Evolutionary conservation across 92 coral and sea anemone genomes (phyloP), one percentile per base, ranked within the genome.

Genomic region (Zoanthus gigantus): DNA sequence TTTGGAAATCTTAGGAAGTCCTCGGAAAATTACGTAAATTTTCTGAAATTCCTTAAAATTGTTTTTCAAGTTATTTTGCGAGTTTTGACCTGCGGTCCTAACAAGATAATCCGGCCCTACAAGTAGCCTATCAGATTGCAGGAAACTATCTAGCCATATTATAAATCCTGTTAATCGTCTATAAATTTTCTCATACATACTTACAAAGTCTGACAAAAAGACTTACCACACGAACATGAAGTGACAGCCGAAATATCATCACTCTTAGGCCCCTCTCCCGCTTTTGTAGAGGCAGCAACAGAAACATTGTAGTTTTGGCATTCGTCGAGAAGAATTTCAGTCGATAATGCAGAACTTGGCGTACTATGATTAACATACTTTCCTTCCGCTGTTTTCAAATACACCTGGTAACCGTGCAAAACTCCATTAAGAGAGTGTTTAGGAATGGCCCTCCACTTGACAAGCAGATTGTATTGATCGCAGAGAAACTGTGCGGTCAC

Each of bases 191-290:
- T 37, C 2, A 37, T 37, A 37, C 23, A 4, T 37, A 37, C 2
- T 4, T 0, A 5, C 10, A 48, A 12, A 54, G 28, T 15, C 18
- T 34, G n/a, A 14, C 5, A 42, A 9, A 14, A 23, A 18, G 23
- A 78, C 85, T 66, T 18, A 81, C 85, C 85, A 23, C 85, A 81
- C 13, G 75, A 44, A 67, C 85, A 81, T 8, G 74, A 81, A 44
- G 45, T 44, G 17, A 52, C 46, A 71, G 46, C 75, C 44, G 44
- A 10, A 28, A 81, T 4, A 28, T 18, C n/a, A 13, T 42, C 47
- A 66, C 75, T 81, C 5, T 29, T n/a, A 0, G 45, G 23, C 28
- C 85, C 85, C 28, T 13, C 7, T 6, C 85, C 85, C 6, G 74
- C 60, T 29, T 18, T 65, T 10, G 85, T 81, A 14, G 65, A 81